Conservation (phyloP, 1,140 invertebrate genomes). For the Pseudomyrmex sp. region DNA sequence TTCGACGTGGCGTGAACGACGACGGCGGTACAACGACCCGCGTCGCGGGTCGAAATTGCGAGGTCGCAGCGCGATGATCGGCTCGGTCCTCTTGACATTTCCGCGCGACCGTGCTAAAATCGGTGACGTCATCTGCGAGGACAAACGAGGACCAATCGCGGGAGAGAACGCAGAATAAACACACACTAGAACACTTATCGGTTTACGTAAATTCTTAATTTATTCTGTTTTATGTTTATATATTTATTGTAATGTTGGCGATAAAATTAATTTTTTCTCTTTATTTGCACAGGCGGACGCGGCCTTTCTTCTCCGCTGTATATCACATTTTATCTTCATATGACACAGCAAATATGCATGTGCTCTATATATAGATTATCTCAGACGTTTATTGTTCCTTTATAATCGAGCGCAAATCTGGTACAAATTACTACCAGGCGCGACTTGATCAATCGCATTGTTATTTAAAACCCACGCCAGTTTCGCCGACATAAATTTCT, state of each 20-base stretch:
- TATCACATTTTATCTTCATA: slow-evolving; percentile 23
- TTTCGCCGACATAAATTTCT: neutral
- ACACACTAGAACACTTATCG: too few species aligned
- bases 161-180: neutral
- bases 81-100: slow-evolving; percentile 62
- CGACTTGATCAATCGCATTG: neutral
- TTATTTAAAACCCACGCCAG: slow-evolving; percentile 19
- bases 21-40: slow-evolving; percentile 73
- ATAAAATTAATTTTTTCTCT: too few species aligned
- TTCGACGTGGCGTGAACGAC: slow-evolving; percentile 69
- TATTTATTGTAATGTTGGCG: too few species aligned
- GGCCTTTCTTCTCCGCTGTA: slow-evolving; percentile 16
- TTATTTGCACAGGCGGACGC: too few species aligned
- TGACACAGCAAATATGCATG: slow-evolving; percentile 48
- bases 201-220: too few species aligned
- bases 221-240: too few species aligned
- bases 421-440: neutral
- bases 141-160: slow-evolving; percentile 2
- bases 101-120: slow-evolving; percentile 66
- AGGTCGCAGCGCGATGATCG: slow-evolving; percentile 72
- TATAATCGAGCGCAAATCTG: neutral
- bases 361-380: slow-evolving; percentile 7
- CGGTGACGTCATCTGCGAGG: slow-evolving; percentile 17
- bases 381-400: neutral
- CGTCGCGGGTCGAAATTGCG: slow-evolving; percentile 75